Percentiles rank a stretch among this genome's conserved stretches.
Conservation (phyloP, 2,888 invertebrate species). For the Bhutanitis thaidina region DNA sequence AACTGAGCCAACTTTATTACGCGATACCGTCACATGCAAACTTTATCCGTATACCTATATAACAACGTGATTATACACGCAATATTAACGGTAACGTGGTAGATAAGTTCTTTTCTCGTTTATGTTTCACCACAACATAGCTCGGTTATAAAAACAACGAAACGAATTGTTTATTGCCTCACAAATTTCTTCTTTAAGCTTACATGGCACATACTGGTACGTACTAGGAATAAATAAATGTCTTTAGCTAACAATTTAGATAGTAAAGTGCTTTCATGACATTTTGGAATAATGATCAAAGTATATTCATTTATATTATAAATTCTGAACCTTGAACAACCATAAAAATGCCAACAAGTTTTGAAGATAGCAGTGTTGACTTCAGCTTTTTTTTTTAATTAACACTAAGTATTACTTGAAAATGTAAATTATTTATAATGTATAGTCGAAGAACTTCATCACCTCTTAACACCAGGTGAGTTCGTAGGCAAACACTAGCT, state of each 20-base stretch:
- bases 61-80: conserved; percentile 1
- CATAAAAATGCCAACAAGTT: too few species aligned
- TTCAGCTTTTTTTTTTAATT: too few species aligned
- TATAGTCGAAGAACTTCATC: too few species aligned
- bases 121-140: not conserved
- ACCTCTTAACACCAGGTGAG: too few species aligned
- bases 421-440: too few species aligned
- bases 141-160: conserved; percentile 12
- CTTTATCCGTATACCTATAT: conserved; percentile 6
- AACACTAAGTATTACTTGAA: too few species aligned
- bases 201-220: conserved; percentile 2
- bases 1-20: conserved; percentile 56
- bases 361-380: too few species aligned
- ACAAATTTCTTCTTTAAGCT: conserved; percentile 17
- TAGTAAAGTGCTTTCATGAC: not conserved
- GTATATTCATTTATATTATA: not conserved
- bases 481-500: too few species aligned
- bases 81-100: conserved; percentile 2
- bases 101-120: not conserved
- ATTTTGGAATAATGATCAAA: not conserved
- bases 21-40: conserved; percentile 44
- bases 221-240: conserved; percentile 6
- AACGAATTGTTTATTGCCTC: conserved; percentile 14
- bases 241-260: not conserved
- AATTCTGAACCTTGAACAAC: too few species aligned